A percentile compares a stretch with the other conserved stretches of the same genome.
Conservation (phyloP, 1,140 invertebrate species). For the Tetramorium simillimum region DNA sequence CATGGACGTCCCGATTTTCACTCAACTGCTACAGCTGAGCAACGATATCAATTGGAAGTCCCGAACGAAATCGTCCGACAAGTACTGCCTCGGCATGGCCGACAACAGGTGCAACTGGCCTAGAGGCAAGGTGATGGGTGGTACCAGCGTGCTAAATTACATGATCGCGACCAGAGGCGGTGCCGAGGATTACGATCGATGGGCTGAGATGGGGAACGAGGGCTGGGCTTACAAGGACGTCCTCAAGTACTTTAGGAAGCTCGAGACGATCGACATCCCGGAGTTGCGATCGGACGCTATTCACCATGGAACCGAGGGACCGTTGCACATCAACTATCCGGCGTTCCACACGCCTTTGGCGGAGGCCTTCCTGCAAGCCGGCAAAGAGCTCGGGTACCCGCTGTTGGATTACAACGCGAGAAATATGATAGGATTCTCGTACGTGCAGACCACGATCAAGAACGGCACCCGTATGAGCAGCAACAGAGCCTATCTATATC, state of each 20-base stretch:
- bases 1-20: conserved; percentile 90
- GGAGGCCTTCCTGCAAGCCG: conserved; percentile 89
- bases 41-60: conserved; percentile 89
- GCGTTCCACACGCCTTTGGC: conserved; percentile 87
- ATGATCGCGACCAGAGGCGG: conserved; percentile 96
- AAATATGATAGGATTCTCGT: conserved; percentile 88
- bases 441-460: conserved; percentile 88
- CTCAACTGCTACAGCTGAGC: conserved; percentile 87
- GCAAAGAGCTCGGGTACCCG: conserved; percentile 88
- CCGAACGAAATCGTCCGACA: conserved; percentile 87
- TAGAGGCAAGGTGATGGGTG: conserved; percentile 92
- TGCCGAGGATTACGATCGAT: conserved; percentile 91
- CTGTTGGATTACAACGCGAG: conserved; percentile 91
- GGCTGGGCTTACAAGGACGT: conserved; percentile 95
- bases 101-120: conserved; percentile 89
- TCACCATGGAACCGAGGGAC: conserved; percentile 88
- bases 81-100: conserved; percentile 83
- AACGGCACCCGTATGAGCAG: conserved; percentile 91
- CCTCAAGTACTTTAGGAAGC: conserved; percentile 93
- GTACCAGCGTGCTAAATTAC: conserved; percentile 94
- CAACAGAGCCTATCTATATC: conserved; percentile 91
- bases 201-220: conserved; percentile 91
- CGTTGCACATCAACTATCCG: conserved; percentile 87
- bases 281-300: conserved; percentile 84
- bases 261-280: conserved; percentile 89